Conservation (phyloP, 1,140 invertebrate species). For the Zaprionus vittiger region DNA sequence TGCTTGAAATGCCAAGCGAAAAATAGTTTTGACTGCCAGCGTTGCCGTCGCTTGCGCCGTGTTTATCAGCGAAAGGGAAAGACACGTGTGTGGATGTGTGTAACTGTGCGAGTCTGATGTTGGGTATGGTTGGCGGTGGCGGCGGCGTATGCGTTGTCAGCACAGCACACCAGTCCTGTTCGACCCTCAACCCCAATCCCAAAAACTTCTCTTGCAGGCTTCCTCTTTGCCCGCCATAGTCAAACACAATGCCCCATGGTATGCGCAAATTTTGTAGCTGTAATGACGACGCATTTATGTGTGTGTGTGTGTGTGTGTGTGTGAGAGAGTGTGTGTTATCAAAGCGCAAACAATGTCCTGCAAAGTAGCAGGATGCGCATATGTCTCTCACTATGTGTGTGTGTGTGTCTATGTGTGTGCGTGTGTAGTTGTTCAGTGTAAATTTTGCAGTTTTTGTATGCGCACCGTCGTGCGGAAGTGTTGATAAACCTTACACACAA, state of each 20-base stretch:
- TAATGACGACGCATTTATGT: conserved; percentile 65
- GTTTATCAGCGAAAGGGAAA: conserved; percentile 8
- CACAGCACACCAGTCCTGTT: conserved; percentile 34
- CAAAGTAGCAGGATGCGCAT: conserved; percentile 76
- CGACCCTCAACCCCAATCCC: neutral
- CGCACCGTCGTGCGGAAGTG: conserved; percentile 78
- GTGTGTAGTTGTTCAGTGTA: conserved; percentile 43
- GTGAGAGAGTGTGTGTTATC: conserved; percentile 61
- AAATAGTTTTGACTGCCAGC: conserved; percentile 78
- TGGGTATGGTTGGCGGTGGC: neutral
- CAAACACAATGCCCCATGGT: conserved; percentile 78
- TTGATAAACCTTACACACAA: conserved; percentile 66
- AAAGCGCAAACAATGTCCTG: conserved; percentile 80
- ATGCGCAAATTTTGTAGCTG: conserved; percentile 79
- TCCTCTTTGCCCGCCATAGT: conserved; percentile 43
- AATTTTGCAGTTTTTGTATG: conserved; percentile 77
- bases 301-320: conserved; percentile 23
- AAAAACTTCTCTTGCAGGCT: conserved; percentile 10
- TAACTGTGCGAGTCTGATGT: neutral
- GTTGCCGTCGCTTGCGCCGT: conserved; percentile 20
- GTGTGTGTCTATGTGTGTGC: conserved; percentile 46
- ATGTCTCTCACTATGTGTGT: conserved; percentile 54
- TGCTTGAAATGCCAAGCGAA: conserved; percentile 81
- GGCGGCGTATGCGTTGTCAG: conserved; percentile 45
- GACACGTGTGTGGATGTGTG: neutral